Evolutionary conservation across 2,888 invertebrate species (phyloP), one percentile per base, ranked within the genome.

Genomic region (Catocala sponsa): DNA sequence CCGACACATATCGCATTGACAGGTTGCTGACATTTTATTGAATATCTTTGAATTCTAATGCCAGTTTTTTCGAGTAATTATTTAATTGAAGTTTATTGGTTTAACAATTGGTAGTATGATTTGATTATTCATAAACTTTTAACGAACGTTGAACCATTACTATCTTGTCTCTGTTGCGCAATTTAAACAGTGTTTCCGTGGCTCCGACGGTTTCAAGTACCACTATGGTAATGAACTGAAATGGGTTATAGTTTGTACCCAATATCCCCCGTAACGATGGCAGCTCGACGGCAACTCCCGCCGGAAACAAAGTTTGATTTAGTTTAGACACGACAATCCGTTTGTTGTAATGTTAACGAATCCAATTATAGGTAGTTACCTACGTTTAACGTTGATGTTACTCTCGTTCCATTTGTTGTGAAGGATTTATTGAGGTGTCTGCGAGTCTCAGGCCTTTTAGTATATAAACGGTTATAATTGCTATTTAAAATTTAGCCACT

Each of bases 301-400:
- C 70, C 81, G 92, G 91, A 89, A 86, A 85, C 87, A 88, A 92
- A 92, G 87, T 92, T 92, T 91, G 89, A 92, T 92, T 91, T 88
- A 91, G 91, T 92, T 92, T 85, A 88, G 89, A 90, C 85, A 85
- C 84, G 88, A 88, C 88, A 88, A 89, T 91, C 87, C 84, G 88
- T 83, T 87, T 88, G 84, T 84, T 82, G 83, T 85, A 83, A 85
- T 85, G 80, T 82, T 85, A 85, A 86, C 83, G 81, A 88, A 89
- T 85, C 87, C 85, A 89, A 89, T 89, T 89, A 86, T 81, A 81
- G 76, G 71, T 77, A 68, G 59, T 59, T 65, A 72, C 71, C 63
- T 73, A 68, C 65, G 56, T 67, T 70, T 59, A 60, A 46, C 46
- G 65, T 59, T 75, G 63, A 65, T 53, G 66, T 71, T 63, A 54